phyloP scores from a whole-genome alignment of 1,140 invertebrate genomes.

The Drosophila repleta region DNA sequence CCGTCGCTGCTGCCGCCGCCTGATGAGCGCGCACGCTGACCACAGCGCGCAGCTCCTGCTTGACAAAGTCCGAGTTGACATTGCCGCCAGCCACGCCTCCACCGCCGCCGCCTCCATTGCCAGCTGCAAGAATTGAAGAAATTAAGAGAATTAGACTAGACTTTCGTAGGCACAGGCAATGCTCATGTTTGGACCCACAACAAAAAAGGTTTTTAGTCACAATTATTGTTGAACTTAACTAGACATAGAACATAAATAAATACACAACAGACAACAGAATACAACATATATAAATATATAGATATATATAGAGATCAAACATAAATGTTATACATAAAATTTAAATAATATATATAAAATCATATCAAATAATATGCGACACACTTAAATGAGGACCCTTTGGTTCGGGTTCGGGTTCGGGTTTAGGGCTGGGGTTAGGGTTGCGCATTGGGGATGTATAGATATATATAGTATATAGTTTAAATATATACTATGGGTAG shows the following conservation, averaged over 20 bases:
- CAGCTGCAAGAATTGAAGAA: conserved; percentile 59
- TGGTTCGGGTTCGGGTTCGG: background rate
- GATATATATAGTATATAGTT: background rate
- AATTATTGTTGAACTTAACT: conserved; percentile 32
- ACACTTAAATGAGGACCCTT: background rate
- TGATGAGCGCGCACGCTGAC: conserved; percentile 92
- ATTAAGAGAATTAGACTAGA: background rate
- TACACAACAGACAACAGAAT: conserved; percentile 45
- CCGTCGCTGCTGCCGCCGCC: conserved; percentile 65
- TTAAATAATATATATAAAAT: no score
- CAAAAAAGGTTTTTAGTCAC: conserved; percentile 65
- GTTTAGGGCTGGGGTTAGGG: no score
- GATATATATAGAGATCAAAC: conserved; percentile 12
- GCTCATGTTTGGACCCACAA: conserved; percentile 21
- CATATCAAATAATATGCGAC: background rate
- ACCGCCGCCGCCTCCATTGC: conserved; percentile 44
- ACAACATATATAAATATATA: conserved; percentile 28
- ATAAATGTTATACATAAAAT: conserved; percentile 7
- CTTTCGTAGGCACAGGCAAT: background rate
- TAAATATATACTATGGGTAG: background rate
- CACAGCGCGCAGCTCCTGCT: conserved; percentile 94
- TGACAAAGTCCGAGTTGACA: conserved; percentile 90
- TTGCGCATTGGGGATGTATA: background rate
- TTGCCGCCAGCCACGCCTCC: conserved; percentile 54
- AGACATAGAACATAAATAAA: conserved; percentile 41